Evolutionary conservation across 23 tunicate genomes (phyloP).

Genomic region (Trididemnum clinides): DNA sequence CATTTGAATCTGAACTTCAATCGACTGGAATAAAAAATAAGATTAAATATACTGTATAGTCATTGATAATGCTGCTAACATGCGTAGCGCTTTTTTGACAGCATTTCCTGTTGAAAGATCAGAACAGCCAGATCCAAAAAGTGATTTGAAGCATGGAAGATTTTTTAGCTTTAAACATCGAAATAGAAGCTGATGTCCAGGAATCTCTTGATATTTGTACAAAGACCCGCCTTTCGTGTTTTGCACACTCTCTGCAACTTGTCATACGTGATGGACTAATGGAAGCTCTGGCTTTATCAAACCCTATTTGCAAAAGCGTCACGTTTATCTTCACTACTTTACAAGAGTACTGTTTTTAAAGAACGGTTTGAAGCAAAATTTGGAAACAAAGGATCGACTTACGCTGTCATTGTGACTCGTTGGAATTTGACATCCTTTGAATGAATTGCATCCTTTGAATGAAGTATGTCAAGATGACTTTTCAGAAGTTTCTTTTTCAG

Average conservation of each 20-base stretch:
- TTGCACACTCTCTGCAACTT: conserved; percentile 10
- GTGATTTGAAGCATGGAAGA: neutral
- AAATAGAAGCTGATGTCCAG: neutral
- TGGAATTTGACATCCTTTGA: conserved; percentile 15
- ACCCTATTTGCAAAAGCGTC: conserved; percentile 19
- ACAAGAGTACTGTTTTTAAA: conserved; percentile 8
- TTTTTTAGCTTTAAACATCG: neutral
- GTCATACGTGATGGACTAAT: neutral
- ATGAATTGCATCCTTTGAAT: neutral
- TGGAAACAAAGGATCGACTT: neutral
- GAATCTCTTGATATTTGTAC: conserved; percentile 1
- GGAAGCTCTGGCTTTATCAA: neutral
- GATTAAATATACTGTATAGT: conserved; percentile 15
- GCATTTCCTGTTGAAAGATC: conserved; percentile 17
- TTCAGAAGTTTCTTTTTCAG: conserved; percentile 2
- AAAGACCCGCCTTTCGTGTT: neutral
- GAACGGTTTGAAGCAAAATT: conserved; percentile 7
- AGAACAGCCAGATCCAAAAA: conserved; percentile 15
- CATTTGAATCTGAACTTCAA: conserved; percentile 15
- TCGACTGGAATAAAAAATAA: conserved; percentile 5
- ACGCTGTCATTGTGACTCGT: neutral
- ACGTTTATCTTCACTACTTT: conserved; percentile 11
- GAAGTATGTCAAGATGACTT: neutral
- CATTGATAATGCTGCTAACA: conserved; percentile 27
- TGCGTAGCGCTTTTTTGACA: neutral